Base-by-base conservation (phyloP, 2,888 invertebrate species). In the Drosophila prolongata region DNA sequence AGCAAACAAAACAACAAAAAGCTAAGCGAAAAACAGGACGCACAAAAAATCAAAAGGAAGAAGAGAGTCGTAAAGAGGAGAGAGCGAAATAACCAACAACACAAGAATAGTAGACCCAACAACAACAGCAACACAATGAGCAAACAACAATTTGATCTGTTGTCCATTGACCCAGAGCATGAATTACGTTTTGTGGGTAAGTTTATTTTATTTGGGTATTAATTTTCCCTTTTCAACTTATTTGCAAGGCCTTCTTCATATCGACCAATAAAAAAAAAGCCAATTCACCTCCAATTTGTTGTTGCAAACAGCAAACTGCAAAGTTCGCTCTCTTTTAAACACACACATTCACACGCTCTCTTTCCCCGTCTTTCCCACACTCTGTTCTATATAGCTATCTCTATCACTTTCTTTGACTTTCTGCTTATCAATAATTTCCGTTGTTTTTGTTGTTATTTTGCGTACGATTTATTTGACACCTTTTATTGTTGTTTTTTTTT, bases 161-260 rank as follows among this genome's bases (percentile, higher is more conserved):
- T 98, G 93, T 94, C 94, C 92, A 96, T 98, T 94, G 96, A 97
- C 91, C 98, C 98, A 89, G 95, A 95, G 93, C 94, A 95, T 93
- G 98, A 97, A 93, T 95, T 98, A 90, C 96, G 95, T 94, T 98
- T 98, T 94, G 95, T 95, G 94, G 97, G 98, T 97, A 94, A 95
- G 95, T 78, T 37, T 34, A 27, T 53, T 59, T 19, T 19, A 24
- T 24, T 24, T 24, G 24, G 24, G 24, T 37, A 24, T 60, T 27
- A 19, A 13, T 58, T 58, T 30, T 30, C 6, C 2, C 3, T 30
- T 30, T 8, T 30, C 30, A 30, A 30, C 30, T 9, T 30, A 30
- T 30, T 30, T 30, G 8, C 6, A 30, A 62, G 44, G 44, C 42
- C 50, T 52, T 52, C 50, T 38, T 27, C 52, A 40, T 64, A 62